A percentile compares a stretch with the other conserved stretches of the same genome.
Conservation (phyloP, 2,888 invertebrate species). For the Pteria penguin region DNA sequence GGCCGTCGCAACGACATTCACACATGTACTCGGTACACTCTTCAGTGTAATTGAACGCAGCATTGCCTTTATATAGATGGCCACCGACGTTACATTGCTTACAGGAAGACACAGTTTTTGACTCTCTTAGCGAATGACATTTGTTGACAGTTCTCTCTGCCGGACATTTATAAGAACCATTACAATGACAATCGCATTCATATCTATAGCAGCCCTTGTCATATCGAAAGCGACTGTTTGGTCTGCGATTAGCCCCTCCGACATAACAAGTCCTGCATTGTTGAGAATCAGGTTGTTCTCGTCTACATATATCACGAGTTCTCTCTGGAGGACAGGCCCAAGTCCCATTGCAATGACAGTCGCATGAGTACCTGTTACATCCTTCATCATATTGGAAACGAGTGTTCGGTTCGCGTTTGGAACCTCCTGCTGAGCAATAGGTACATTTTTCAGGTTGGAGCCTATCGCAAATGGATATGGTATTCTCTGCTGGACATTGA, state of each 20-base stretch:
- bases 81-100: constrained; percentile 50
- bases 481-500: constrained; percentile 53
- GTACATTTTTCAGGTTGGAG: constrained; percentile 18
- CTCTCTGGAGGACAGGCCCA: constrained; percentile 56
- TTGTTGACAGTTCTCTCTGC: constrained; percentile 48
- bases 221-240: constrained; percentile 53
- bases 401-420: constrained; percentile 48
- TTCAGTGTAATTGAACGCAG: constrained; percentile 45
- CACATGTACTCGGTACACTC: constrained; percentile 57
- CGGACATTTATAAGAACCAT: constrained; percentile 62
- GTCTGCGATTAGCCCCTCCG: constrained; percentile 28
- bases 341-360: constrained; percentile 66
- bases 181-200: constrained; percentile 61
- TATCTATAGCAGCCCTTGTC: constrained; percentile 61
- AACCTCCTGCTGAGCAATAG: constrained; percentile 53
- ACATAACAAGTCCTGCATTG: constrained; percentile 47
- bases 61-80: constrained; percentile 29
- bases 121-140: not conserved
- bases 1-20: constrained; percentile 55
- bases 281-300: constrained; percentile 1
- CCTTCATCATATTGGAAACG: constrained; percentile 56
- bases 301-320: constrained; percentile 49
- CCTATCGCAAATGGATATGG: constrained; percentile 40
- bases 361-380: constrained; percentile 63
- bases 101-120: constrained; percentile 37